Evolutionary conservation across 2,888 invertebrate species (phyloP).

Genomic region (Cylloceria caligata): DNA sequence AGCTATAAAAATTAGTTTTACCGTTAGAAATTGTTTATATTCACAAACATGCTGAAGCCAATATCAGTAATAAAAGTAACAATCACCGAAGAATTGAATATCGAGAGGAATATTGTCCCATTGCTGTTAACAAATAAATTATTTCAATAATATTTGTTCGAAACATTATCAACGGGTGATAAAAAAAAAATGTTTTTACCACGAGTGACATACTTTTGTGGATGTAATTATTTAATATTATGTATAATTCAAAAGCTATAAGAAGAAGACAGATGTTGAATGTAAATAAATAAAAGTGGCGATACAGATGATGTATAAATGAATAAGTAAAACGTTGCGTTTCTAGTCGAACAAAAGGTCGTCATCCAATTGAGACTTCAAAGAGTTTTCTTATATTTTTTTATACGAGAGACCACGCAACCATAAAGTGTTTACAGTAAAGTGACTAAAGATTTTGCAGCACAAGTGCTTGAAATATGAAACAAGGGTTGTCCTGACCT

Average conservation of each 20-base stretch:
- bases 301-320: neutral
- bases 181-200: too few species aligned
- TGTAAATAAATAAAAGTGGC: conserved; percentile 10
- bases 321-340: conserved; percentile 14
- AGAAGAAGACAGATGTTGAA: neutral
- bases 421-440: conserved; percentile 43
- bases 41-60: too few species aligned
- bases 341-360: conserved; percentile 27
- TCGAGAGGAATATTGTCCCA: too few species aligned
- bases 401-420: conserved; percentile 20
- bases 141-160: too few species aligned
- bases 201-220: too few species aligned
- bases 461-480: conserved; percentile 8
- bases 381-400: conserved; percentile 23
- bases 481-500: conserved; percentile 21
- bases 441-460: conserved; percentile 45
- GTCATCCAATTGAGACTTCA: conserved; percentile 42
- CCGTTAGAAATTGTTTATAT: too few species aligned
- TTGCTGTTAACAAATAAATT: too few species aligned
- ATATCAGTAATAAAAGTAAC: too few species aligned
- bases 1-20: too few species aligned
- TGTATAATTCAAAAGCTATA: neutral
- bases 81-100: too few species aligned
- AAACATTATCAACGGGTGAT: too few species aligned
- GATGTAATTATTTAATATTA: too few species aligned